Evolutionary conservation across 1,140 invertebrate genomes (phyloP), one percentile per base, ranked within the genome.

Genomic region (Eufriesea mexicana): DNA sequence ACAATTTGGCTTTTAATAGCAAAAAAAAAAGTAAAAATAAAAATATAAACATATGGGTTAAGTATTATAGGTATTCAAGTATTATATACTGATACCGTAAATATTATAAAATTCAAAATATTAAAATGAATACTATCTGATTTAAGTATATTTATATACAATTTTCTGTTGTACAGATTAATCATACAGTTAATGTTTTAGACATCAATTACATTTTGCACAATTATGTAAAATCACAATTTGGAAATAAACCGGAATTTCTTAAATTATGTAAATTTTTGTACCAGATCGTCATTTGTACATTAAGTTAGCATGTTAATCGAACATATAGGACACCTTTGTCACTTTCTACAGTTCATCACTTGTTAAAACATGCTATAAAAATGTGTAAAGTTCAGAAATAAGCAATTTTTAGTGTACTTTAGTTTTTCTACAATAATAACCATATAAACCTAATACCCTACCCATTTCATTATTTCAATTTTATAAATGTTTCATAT

Each of bases 281-380:
- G 82, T 83, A 83, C 82, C 76, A 79, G 59, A 83, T 64, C 57
- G 49, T 71, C 55, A 83, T 83, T 83, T 83, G 82, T 83, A 83
- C 82, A 79, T 83, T 66, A 72, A 42, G 59, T 79, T 79, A 51
- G 55, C 61, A 83, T 79, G 57, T 83, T 79, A 79, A 64, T 79
- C 35, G 10, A 83, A 79, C 81, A 83, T 64, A 57, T 76, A 64
- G 57, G 67, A 57, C 76, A 83, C 35, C 28, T 59, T 68, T 67
- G 20, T 55, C 47, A 54, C 35, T 59, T 64, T 74, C 62, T 71
- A 76, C 51, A 68, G 16, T 68, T 16, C 59, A 57, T 71, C 35
- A 35, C n/a, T 57, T 25, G 18, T 72, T 76, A 76, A 80, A 59
- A 72, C 73, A 73, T 62, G 59, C 67, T 84, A 76, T 80, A 64